Base-by-base conservation (phyloP, 2,113 vertebrate genomes). In the Corythornis cristatus region DNA sequence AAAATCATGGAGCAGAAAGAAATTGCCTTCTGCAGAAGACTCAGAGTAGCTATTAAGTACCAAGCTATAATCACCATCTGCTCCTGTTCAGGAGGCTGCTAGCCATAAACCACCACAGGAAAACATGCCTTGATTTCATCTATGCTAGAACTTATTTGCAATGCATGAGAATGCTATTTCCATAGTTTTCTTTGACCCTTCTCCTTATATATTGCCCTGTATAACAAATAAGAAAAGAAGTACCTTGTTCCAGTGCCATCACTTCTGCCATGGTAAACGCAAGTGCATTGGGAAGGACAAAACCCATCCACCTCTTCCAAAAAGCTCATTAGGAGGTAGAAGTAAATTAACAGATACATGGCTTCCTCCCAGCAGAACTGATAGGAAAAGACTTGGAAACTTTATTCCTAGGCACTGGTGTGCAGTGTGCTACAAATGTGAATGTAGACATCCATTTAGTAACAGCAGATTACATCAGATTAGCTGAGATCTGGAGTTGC, bases 241-340 rank as follows among this genome's bases (percentile, higher is more conserved):
- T 99, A 99, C 99, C 99, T 99, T 96, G 97, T 96, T 89, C 98
- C 98, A 5, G 97, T 90, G 95, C 98, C 98, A 37, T 99, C 99
- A 25, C 96, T 97, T 70, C 97, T 98, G 93, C 98, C 97, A 26
- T 98, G 98, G 91, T 98, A 98, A 91, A 98, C 97, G 22, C 99
- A 99, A 94, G 98, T 98, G 88, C 99, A 99, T 95, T 98, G 99
- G 9, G 99, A 98, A n/a, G 99, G 99, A 91, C 99, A 99, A 61
- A 98, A 98, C 3, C 98, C 89, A n/a, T 72, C 57, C 62, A 89
- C 95, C 78, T 95, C 93, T 76, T 95, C 91, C 80, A 98, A 95
- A 93, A 98, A 96, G 89, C 97, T 97, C 53, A 98, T 92, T 58
- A 98, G 51, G 62, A 99, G 78, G 96, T 97, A 98, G 90, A 98